Evolutionary conservation across 2,797 vertebrate genomes (phyloP), one percentile per base, ranked within the genome.

Genomic region (Rhynchonycteris naso): DNA sequence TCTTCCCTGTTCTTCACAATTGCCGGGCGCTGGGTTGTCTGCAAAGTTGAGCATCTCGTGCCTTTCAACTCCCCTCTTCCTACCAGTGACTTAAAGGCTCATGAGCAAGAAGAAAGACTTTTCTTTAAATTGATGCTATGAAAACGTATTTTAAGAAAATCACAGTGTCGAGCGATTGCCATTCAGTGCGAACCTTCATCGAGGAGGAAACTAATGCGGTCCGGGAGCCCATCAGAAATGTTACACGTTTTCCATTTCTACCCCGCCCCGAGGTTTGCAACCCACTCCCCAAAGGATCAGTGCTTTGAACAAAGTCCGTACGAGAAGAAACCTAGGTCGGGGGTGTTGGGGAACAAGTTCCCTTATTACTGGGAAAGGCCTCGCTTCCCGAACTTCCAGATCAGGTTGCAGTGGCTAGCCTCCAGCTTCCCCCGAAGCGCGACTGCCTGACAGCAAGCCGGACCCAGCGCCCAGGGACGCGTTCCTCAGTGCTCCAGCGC

Each of bases 81-180:
- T 82, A 24, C 58, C 50, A 47, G 68, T 61, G 91, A 75, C 74
- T 59, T 96, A 52, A 65, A 74, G 43, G 68, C 86, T 87, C 66
- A 12, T 9, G 38, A 84, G 54, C 71, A 81, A 80, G 76, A 84
- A 95, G 66, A 58, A 18, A 61, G 83, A 68, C 75, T 91, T 63
- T 81, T 80, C 74, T 95, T 91, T 80, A 75, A 86, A 63, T 47
- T 69, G 88, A 74, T 80, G 69, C 35, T 86, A 65, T 74, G 76
- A 93, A 94, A 91, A 93, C 84, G 90, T 54, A 18, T 88, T 85
- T 75, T 80, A 30, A 33, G 88, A 8, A 33, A 65, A 89, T 81
- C 54, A 82, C 65, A 15, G 47, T 63, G 28, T 83, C 59, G 78
- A 93, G 65, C 78, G 86, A 71, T 90, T 71, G 74, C 68, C 65